Evolutionary conservation across 2,797 vertebrate species (phyloP).

Genomic region (Chrosomus eos): DNA sequence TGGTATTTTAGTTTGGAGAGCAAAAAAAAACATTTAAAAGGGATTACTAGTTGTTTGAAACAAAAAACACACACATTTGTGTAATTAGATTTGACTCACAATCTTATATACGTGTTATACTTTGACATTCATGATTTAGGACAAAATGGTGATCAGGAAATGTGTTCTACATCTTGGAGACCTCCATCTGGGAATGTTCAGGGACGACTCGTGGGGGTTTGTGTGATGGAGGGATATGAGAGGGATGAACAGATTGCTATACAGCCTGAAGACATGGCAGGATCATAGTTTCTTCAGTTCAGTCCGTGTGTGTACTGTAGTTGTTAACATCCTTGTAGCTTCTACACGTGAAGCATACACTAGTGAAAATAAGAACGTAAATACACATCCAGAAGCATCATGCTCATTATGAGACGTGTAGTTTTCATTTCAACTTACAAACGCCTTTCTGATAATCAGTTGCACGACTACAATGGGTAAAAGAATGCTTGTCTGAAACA

Average conservation of each 20-base stretch:
- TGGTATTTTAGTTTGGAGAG: neutral
- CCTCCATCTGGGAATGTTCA: slow-evolving; percentile 57
- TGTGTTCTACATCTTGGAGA: slow-evolving; percentile 60
- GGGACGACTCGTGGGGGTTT: slow-evolving; percentile 60
- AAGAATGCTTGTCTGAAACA: neutral
- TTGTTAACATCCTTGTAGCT: neutral
- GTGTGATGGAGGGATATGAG: slow-evolving; percentile 55
- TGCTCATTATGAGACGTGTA: neutral
- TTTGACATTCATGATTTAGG: neutral
- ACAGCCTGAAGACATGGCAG: slow-evolving; percentile 72
- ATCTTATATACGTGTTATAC: neutral
- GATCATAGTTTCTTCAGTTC: slow-evolving; percentile 24
- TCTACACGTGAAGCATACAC: neutral
- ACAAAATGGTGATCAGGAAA: neutral
- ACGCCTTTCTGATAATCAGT: neutral
- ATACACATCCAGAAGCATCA: neutral
- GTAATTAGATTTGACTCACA: neutral
- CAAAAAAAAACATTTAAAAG: neutral
- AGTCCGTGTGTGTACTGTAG: neutral
- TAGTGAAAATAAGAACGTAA: neutral
- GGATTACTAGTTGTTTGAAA: neutral
- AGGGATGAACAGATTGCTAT: slow-evolving; percentile 73
- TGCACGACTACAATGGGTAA: neutral
- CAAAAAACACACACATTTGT: neutral
- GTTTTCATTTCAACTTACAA: neutral